Percentiles rank a stretch among this genome's conserved stretches.
These are phyloP conservation scores for Leucophenga montana DNA, from an alignment of 2,888 invertebrate species.

Conservation along the genomic window DNA sequence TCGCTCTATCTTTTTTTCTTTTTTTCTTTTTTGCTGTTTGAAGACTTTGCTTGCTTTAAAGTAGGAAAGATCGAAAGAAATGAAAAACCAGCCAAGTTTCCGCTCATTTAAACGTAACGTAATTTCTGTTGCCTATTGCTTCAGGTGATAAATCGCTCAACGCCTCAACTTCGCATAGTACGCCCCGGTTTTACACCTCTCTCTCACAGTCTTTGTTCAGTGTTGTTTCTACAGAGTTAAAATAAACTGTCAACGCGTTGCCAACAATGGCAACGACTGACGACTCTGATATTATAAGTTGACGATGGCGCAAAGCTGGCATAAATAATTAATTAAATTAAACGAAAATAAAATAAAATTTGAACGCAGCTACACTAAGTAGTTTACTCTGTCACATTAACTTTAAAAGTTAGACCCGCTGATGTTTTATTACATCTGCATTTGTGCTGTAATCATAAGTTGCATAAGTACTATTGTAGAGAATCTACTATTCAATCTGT, in stretches of 20 bases:
- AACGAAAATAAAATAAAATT: neutral
- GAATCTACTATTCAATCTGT: too few relatives aligned
- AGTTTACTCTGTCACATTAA: too few relatives aligned
- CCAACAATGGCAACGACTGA: neutral
- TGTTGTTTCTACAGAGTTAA: too few relatives aligned
- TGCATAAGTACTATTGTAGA: too few relatives aligned
- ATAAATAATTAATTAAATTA: conserved; percentile 12
- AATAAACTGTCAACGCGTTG: conserved; percentile 26
- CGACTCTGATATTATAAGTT: too few relatives aligned
- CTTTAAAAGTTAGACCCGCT: too few relatives aligned
- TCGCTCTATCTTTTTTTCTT: too few relatives aligned
- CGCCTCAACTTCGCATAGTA: neutral
- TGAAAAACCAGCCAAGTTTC: conserved; percentile 8
- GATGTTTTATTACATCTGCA: too few relatives aligned
- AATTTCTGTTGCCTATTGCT: neutral
- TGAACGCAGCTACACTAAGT: too few relatives aligned
- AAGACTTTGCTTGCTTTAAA: too few relatives aligned
- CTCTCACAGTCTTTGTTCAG: neutral
- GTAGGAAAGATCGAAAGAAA: neutral
- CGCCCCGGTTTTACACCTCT: neutral
- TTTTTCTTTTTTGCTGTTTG: too few relatives aligned
- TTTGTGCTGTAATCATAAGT: too few relatives aligned
- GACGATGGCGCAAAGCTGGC: neutral
- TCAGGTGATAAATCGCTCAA: conserved; percentile 2
- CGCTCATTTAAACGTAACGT: conserved; percentile 20